Base-by-base conservation (phyloP, 2,888 invertebrate species). In the Pimpla rufipes region DNA sequence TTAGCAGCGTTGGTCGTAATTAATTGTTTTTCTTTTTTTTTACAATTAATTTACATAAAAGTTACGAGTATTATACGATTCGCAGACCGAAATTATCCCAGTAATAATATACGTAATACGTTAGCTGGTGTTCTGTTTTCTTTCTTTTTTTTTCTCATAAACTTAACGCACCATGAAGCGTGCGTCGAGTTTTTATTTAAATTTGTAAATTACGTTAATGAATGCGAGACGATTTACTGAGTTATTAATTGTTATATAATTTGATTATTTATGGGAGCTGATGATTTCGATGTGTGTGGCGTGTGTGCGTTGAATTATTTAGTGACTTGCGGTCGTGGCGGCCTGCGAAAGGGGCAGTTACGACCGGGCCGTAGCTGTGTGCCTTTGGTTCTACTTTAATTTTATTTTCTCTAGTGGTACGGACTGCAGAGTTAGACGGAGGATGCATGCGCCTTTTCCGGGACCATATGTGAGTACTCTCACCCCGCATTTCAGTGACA, bases 391-490 rank as follows among this genome's bases (percentile, higher is more conserved):
- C 90, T 92, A 91, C 88, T 90, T 91, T 88, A 85, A 80, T 88
- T 84, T 85, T 84, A 83, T 88, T 85, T 85, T 93, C 91, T 93
- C 89, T 93, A 93, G 93, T 93, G 93, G 93, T 93, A 93, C 93
- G 93, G 93, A 93, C 93, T 93, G 92, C 93, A 93, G 92, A 93
- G 93, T 93, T 93, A 93, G 93, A 93, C 93, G 92, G 93, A 93
- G 93, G 93, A 93, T 93, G 93, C 93, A 93, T 93, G 93, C 93
- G 91, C 93, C 93, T 93, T 92, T 90, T 92, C 93, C 92, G 92
- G 93, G 93, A 93, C 92, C 92, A 93, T 92, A 91, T 89, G 93
- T 93, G 91, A 93, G 93, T 93, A 93, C 90, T 91, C 84, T 90
- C 87, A 89, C 88, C 88, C 90, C 89, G 89, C 87, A 90, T 88